Conservation (phyloP, 2,113 vertebrate genomes). For the Physeter macrocephalus region DNA sequence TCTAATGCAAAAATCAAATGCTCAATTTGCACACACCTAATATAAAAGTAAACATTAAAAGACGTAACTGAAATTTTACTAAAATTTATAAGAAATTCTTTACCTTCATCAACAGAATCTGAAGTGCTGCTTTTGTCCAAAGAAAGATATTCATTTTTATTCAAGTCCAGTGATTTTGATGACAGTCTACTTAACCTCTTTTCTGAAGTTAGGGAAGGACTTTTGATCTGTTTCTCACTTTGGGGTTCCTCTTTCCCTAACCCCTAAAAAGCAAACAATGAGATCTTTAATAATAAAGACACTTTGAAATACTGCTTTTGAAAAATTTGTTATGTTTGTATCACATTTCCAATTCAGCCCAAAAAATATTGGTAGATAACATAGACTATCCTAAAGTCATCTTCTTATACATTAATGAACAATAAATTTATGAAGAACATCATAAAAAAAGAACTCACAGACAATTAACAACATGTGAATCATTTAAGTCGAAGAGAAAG, state of each 20-base stretch:
- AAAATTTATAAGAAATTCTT: slow-evolving; percentile 42
- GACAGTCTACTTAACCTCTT: slow-evolving; percentile 76
- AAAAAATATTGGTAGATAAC: background rate
- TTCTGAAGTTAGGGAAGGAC: slow-evolving; percentile 76
- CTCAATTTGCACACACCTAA: background rate
- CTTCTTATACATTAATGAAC: background rate
- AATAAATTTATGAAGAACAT: background rate
- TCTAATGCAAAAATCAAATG: background rate
- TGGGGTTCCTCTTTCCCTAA: slow-evolving; percentile 78
- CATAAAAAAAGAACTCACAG: slow-evolving; percentile 17
- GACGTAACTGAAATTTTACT: background rate
- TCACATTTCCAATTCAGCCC: background rate
- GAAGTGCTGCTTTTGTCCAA: slow-evolving; percentile 87
- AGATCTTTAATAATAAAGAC: slow-evolving; percentile 22
- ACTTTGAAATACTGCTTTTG: background rate
- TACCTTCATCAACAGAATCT: slow-evolving; percentile 90
- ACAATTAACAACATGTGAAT: background rate
- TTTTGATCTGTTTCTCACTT: slow-evolving; percentile 74
- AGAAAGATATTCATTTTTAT: slow-evolving; percentile 87
- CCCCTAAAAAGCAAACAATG: slow-evolving; percentile 33
- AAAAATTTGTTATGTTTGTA: slow-evolving; percentile 7
- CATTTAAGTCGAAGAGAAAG: background rate
- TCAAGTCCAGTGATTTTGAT: slow-evolving; percentile 85
- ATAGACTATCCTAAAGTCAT: background rate
- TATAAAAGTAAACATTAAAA: slow-evolving; percentile 41